A percentile compares a stretch with the other conserved stretches of the same genome.
These are phyloP conservation scores for Gadopsis marmoratus DNA, from an alignment of 2,797 vertebrate genomes.

Conservation along the genomic window DNA sequence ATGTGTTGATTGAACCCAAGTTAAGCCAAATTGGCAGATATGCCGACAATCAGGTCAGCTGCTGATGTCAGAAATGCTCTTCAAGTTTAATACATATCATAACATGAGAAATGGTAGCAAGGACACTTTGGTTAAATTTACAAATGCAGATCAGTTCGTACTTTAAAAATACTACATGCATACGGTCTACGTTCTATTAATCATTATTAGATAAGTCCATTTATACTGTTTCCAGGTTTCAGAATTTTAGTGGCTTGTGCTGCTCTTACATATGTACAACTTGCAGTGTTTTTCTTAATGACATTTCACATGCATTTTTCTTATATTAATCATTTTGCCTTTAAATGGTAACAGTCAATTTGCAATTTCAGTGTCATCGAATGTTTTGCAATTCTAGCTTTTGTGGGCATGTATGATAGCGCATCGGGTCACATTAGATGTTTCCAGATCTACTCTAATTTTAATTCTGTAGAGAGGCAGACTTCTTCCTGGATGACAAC, in stretches of 20 bases:
- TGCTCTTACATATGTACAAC: neutral
- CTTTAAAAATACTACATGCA: neutral
- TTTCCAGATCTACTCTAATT: conserved; percentile 72
- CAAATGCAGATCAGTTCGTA: neutral
- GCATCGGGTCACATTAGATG: conserved; percentile 27
- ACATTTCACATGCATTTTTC: too few relatives aligned
- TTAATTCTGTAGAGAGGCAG: conserved; percentile 73
- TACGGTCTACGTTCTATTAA: neutral
- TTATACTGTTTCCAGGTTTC: neutral
- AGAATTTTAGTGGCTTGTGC: neutral
- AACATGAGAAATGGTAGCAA: neutral
- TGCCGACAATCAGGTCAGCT: too few relatives aligned
- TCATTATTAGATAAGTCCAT: neutral
- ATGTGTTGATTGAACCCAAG: too few relatives aligned
- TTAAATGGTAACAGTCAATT: neutral
- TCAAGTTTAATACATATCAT: neutral
- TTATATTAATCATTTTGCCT: neutral
- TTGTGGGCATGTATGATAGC: conserved; percentile 9
- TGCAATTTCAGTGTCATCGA: neutral
- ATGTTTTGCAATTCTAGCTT: conserved; percentile 20
- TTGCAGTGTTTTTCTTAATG: neutral
- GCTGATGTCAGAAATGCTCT: neutral
- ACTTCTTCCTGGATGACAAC: conserved; percentile 68
- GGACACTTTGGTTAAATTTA: neutral
- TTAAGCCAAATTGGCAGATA: too few relatives aligned